Evolutionary conservation across 2,888 invertebrate genomes (phyloP), one percentile per base, ranked within the genome.

Genomic region (Drosophila engyochracea): DNA sequence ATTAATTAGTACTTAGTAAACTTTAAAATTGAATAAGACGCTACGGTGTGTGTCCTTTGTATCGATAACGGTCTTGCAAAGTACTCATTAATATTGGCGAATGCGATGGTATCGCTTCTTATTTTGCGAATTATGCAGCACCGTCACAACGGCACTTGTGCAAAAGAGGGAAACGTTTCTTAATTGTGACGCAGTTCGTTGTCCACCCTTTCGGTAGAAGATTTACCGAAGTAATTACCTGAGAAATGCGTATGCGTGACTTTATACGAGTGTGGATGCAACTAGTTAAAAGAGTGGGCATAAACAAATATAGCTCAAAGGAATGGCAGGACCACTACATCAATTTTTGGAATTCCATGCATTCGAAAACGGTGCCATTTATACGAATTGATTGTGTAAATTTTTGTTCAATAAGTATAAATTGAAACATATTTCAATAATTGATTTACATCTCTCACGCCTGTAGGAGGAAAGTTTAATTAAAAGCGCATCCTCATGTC

Each of bases 231-330:
- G 1, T 19, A 39, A 12, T n/a, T n/a, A 10, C 10, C 9, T 51
- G 5, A 3, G 53, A 30, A 1, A 79, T 79, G 79, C 54, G 62
- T 0, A 12, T 3, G 0, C 70, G 76, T 10, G 76, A 80, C 5
- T 57, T 79, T 28, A 0, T 7, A 1, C 76, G 76, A 9, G 9
- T 76, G 44, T 79, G 80, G 80, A 1, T 64, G 12, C 74, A 70
- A 28, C 44, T 79, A 12, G 71, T 79, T 0, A 12, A 59, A 1
- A 19, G 31, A 22, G 31, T 44, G 14, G 80, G 72, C 0, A 47
- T 5, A 2, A 39, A 59, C 0, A 69, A 41, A 58, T 76, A 63
- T 51, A 66, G n/a, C 25, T 0, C 76, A 0, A 5, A 62, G 10
- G 12, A 63, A 35, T 79, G 79, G 79, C 61, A 72, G 22, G 33